A percentile compares a stretch with the other conserved stretches of the same genome.
Evolutionary conservation across 2,113 vertebrate genomes (phyloP).

Genomic region (Pleuronectes platessa): DNA sequence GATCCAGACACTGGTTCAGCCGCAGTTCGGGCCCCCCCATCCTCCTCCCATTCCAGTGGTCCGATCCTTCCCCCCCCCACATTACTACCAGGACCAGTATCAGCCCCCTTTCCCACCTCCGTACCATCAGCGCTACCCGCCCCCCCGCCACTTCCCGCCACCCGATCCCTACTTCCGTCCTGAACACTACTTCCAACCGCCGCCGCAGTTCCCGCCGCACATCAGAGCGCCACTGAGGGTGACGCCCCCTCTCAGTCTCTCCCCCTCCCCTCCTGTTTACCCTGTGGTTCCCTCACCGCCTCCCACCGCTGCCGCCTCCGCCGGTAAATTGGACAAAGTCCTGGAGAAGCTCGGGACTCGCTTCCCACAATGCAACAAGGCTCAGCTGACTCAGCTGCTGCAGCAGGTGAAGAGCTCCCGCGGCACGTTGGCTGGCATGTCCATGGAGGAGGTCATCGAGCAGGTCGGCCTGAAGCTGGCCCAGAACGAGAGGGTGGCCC

Average conservation of each 20-base stretch:
- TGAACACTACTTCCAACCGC: background rate
- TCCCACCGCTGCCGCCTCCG: constrained; percentile 16
- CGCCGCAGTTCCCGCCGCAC: constrained; percentile 14
- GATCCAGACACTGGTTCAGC: constrained; percentile 36
- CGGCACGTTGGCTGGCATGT: constrained; percentile 90
- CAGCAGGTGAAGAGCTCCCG: constrained; percentile 93
- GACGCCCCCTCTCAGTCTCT: constrained; percentile 48
- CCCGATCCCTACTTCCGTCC: background rate
- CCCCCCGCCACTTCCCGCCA: background rate
- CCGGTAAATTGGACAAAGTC: constrained; percentile 88
- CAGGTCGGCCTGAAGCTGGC: constrained; percentile 84
- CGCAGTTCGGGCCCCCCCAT: background rate
- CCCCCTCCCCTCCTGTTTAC: constrained; percentile 68
- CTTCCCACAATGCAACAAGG: constrained; percentile 89
- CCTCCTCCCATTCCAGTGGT: constrained; percentile 70
- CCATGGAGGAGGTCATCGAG: constrained; percentile 89
- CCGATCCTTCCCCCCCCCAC: constrained; percentile 61
- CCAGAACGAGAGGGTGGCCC: constrained; percentile 75
- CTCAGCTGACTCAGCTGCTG: constrained; percentile 87
- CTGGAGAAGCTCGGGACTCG: constrained; percentile 87
- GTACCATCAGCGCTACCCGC: constrained; percentile 15
- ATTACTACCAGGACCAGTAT: constrained; percentile 38
- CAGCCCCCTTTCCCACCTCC: constrained; percentile 16
- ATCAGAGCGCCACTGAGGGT: constrained; percentile 5
- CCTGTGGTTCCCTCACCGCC: constrained; percentile 4